These are phyloP conservation scores for Heliothis virescens DNA, from an alignment of 1,140 invertebrate genomes.

Conservation along the genomic window DNA sequence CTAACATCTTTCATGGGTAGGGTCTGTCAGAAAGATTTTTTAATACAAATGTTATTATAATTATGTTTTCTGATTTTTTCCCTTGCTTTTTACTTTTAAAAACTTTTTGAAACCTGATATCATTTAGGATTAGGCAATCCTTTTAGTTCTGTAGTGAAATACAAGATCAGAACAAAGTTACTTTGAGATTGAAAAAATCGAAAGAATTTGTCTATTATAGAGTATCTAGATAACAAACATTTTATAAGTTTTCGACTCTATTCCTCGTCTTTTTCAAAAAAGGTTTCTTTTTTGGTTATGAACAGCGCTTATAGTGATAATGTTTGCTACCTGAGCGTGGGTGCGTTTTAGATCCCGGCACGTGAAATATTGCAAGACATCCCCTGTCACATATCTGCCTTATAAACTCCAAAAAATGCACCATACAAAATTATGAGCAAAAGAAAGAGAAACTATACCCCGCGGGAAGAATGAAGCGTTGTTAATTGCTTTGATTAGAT, in stretches of 20 bases:
- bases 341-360: constrained; percentile 74
- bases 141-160: too few relatives aligned
- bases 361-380: constrained; percentile 83
- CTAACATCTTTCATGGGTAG: too few relatives aligned
- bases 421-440: constrained; percentile 23
- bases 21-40: neutral
- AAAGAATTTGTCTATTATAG: too few relatives aligned
- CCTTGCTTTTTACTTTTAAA: too few relatives aligned
- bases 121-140: too few relatives aligned
- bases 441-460: constrained; percentile 59
- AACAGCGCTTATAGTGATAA: constrained; percentile 83
- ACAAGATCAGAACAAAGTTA: too few relatives aligned
- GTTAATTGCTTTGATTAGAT: constrained; percentile 84
- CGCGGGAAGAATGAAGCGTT: constrained; percentile 65
- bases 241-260: constrained; percentile 53
- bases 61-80: neutral
- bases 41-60: neutral
- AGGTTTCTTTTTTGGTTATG: constrained; percentile 66
- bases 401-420: constrained; percentile 65
- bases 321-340: constrained; percentile 84
- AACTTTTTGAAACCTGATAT: too few relatives aligned
- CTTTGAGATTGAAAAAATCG: too few relatives aligned
- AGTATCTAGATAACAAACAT: neutral
- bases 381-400: constrained; percentile 80
- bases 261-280: constrained; percentile 11